Evolutionary conservation across 1,140 invertebrate genomes (phyloP), one percentile per base, ranked within the genome.

Genomic region (Psilanteris sp.): DNA sequence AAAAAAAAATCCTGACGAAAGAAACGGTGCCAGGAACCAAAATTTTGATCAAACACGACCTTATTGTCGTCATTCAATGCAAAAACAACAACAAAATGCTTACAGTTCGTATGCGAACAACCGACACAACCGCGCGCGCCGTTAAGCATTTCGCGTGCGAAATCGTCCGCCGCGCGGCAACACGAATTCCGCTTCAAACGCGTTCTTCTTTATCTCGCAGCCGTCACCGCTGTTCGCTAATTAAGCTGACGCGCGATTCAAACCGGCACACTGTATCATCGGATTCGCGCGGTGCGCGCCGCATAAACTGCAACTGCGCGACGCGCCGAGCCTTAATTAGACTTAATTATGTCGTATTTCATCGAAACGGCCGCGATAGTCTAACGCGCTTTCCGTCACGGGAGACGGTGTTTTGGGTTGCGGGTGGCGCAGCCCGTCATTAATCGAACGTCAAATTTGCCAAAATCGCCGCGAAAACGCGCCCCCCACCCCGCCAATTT

Each of bases 301-400:
- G 39, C 10, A 31, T 41, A 52, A 50, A 32, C 43, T 54, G 36
- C 34, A 50, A 62, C 46, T 41, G 31, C 20, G 50, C 64, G 26
- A 37, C 37, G 31, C 54, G 29, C 18, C 11, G 11, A 36, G 34
- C 43, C 68, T 73, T 73, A 73, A 73, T 73, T 20, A 20, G n/a
- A n/a, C n/a, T n/a, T n/a, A n/a, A n/a, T n/a, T 73, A 64, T 59
- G 37, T 62, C 68, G 41, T 73, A 73, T 39, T 57, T 73, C 68
- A 73, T 73, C 50, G 41, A 10, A 72, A 64, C 57, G 26, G 34
- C 20, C 48, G 36, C 20, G 27, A 46, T 16, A 54, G 57, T 54
- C 16, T 37, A 55, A 46, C 55, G 43, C 41, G 43, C 18, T 50
- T 59, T 41, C 2, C 18, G 18, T 20, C 18, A 20, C n/a, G n/a